A percentile compares a stretch with the other conserved stretches of the same genome.
phyloP scores from a whole-genome alignment of 2,888 invertebrate species.

The Epirrhoe alternata region DNA sequence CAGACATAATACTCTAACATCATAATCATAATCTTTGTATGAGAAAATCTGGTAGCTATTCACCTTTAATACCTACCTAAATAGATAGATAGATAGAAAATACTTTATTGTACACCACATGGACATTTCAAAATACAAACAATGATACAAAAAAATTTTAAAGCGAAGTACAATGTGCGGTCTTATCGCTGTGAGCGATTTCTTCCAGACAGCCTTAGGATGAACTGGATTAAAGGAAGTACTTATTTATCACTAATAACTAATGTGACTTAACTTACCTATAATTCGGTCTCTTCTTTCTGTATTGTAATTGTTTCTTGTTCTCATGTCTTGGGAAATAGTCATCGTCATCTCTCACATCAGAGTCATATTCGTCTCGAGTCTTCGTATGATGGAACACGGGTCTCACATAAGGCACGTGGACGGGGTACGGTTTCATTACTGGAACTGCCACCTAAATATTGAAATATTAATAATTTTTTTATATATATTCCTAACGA shows the following conservation, averaged over 20 bases:
- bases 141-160: no score
- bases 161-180: no score
- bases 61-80: no score
- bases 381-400: slow-evolving; percentile 78
- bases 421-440: slow-evolving; percentile 90
- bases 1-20: no score
- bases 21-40: no score
- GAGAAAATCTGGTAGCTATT: no score
- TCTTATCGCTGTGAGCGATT: no score
- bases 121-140: no score
- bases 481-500: no score
- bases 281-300: slow-evolving; percentile 60
- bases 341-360: slow-evolving; percentile 62
- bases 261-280: slow-evolving; percentile 53
- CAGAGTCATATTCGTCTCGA: slow-evolving; percentile 58
- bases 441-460: slow-evolving; percentile 88
- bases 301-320: slow-evolving; percentile 61
- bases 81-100: no score
- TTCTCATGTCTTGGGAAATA: slow-evolving; percentile 66
- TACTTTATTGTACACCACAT: no score
- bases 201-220: no score
- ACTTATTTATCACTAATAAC: neutral
- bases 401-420: slow-evolving; percentile 87
- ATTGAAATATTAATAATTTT: neutral
- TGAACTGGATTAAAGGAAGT: neutral